These are phyloP conservation scores for Cheiracanthium punctorium DNA, from an alignment of 2,888 invertebrate species.

Conservation along the genomic window DNA sequence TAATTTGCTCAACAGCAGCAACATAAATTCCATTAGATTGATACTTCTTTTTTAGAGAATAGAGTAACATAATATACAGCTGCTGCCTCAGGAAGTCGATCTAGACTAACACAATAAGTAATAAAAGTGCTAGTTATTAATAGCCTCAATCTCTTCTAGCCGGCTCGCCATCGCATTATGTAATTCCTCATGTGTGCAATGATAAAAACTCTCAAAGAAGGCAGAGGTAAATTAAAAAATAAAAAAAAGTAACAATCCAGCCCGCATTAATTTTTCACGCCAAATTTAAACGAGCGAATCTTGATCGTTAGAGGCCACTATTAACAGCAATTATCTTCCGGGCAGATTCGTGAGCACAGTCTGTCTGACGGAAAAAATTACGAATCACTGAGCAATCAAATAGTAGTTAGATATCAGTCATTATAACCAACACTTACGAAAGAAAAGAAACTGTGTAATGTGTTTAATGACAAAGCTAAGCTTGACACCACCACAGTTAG, in stretches of 20 bases:
- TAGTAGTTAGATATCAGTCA: conserved; percentile 31
- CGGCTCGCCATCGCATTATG: neutral
- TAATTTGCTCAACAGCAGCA: no score
- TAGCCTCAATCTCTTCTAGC: neutral
- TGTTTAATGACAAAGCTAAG: conserved; percentile 7
- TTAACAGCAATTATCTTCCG: conserved; percentile 11
- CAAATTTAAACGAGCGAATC: conserved; percentile 20
- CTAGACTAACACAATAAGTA: neutral
- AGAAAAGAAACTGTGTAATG: conserved; percentile 13
- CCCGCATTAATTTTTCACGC: conserved; percentile 22
- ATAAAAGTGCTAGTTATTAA: neutral
- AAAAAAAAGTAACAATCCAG: neutral
- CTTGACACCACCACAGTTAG: conserved; percentile 15
- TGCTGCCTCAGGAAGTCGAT: neutral
- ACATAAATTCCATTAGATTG: no score
- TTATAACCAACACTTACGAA: conserved; percentile 39
- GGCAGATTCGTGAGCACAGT: neutral
- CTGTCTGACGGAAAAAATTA: neutral
- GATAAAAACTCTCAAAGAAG: neutral
- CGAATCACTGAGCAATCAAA: conserved; percentile 40
- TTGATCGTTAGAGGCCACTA: neutral
- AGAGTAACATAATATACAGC: no score
- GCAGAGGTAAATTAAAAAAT: neutral
- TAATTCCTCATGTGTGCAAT: neutral
- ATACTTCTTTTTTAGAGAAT: no score